These are phyloP conservation scores for Gortyna flavago DNA, from an alignment of 2,888 invertebrate genomes.

Conservation along the genomic window DNA sequence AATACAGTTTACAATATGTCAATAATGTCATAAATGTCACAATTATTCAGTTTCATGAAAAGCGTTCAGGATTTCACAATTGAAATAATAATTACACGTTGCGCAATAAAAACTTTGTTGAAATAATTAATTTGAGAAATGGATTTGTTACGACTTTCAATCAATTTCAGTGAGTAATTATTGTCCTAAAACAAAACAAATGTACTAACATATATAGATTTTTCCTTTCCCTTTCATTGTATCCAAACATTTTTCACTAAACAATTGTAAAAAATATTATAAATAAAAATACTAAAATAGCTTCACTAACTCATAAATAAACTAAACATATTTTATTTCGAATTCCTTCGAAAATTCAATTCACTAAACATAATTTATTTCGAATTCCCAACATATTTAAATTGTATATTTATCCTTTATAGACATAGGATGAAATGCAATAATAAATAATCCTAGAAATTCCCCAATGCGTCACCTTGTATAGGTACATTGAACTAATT, in stretches of 20 bases:
- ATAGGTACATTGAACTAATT: constrained; percentile 11
- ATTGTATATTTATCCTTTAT: constrained; percentile 56
- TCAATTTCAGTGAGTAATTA: background rate
- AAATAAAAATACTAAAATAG: constrained; percentile 23
- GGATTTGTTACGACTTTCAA: background rate
- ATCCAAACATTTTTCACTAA: background rate
- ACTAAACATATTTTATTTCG: constrained; percentile 32
- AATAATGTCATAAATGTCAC: constrained; percentile 25
- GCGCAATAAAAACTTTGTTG: background rate
- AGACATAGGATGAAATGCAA: constrained; percentile 55
- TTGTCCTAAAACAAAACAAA: background rate
- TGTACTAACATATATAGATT: background rate
- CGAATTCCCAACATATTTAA: constrained; percentile 16
- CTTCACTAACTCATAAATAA: constrained; percentile 23
- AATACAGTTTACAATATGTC: constrained; percentile 29
- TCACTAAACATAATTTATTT: constrained; percentile 33
- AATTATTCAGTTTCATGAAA: background rate
- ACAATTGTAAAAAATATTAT: background rate
- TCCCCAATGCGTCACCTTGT: constrained; percentile 56
- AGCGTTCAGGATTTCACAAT: background rate
- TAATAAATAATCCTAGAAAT: constrained; percentile 56
- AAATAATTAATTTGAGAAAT: background rate
- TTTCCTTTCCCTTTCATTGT: constrained; percentile 5
- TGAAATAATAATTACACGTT: background rate
- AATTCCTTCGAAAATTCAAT: constrained; percentile 31